A percentile compares a stretch with the other conserved stretches of the same genome.
Evolutionary conservation across 2,797 vertebrate genomes (phyloP).

Genomic region (Pristis pectinata): DNA sequence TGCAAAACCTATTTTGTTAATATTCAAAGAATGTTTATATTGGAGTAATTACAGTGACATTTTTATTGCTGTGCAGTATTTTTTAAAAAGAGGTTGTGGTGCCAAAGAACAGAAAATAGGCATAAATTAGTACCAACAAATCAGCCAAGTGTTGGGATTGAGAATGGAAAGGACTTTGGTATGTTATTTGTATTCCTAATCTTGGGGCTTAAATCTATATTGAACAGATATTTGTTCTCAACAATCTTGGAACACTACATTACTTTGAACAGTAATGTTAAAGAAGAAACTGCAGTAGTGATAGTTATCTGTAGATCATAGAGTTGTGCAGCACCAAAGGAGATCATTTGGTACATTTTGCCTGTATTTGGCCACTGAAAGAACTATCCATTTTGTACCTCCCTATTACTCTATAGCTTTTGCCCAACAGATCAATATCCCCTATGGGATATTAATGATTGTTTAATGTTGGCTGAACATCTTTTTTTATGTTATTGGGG

Average conservation of each 20-base stretch:
- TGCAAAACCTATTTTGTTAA: not conserved
- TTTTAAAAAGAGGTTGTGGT: not conserved
- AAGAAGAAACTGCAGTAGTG: not conserved
- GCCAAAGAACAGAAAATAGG: not conserved
- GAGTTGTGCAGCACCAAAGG: not conserved
- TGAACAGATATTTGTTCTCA: not conserved
- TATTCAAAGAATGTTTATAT: not conserved
- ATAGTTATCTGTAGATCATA: not conserved
- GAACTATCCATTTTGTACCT: not conserved
- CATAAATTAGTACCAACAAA: not conserved
- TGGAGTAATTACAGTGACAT: not conserved
- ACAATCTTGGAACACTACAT: slow-evolving; percentile 2
- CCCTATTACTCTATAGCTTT: not conserved
- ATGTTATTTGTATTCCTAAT: not conserved
- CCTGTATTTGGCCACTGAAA: not conserved
- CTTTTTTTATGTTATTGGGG: too few relatives aligned
- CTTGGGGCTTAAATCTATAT: not conserved
- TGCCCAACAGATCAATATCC: not conserved
- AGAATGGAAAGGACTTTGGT: not conserved
- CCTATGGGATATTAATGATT: not conserved
- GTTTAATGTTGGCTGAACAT: not conserved
- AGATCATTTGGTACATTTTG: not conserved
- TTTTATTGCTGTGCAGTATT: not conserved
- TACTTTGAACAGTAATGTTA: not conserved
- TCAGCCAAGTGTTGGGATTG: not conserved